phyloP scores from a whole-genome alignment of 2,797 vertebrate genomes.

The Micropoecilia bifurca region DNA sequence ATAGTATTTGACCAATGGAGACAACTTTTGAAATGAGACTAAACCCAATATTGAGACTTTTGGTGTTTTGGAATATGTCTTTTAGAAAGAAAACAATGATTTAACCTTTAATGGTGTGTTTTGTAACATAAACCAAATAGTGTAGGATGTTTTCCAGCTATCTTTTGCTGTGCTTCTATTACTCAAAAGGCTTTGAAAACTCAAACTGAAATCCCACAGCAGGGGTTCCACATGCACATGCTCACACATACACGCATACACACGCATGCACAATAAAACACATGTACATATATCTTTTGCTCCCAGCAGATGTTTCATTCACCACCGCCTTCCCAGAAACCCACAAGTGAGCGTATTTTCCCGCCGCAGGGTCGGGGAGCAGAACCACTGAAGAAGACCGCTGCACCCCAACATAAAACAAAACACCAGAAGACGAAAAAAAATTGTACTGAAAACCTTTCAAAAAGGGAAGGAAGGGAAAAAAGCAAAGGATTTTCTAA shows the following conservation, averaged over 20 bases:
- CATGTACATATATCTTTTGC: slow-evolving; percentile 75
- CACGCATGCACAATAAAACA: slow-evolving; percentile 63
- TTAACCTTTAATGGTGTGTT: not conserved
- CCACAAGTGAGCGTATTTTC: slow-evolving; percentile 88
- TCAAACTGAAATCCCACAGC: slow-evolving; percentile 61
- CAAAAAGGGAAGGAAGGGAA: slow-evolving; percentile 79
- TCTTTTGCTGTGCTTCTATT: slow-evolving; percentile 41
- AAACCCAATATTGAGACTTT: too few relatives aligned
- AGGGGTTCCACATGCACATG: slow-evolving; percentile 50
- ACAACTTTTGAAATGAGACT: too few relatives aligned
- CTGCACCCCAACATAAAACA: slow-evolving; percentile 87
- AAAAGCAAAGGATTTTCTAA: slow-evolving; percentile 88
- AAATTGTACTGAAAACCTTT: slow-evolving; percentile 81
- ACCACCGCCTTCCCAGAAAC: slow-evolving; percentile 84
- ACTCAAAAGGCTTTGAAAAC: slow-evolving; percentile 56
- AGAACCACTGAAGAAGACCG: slow-evolving; percentile 85
- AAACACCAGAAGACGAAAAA: slow-evolving; percentile 77
- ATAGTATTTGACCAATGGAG: too few relatives aligned
- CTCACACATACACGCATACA: slow-evolving; percentile 33
- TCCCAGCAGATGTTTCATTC: slow-evolving; percentile 86
- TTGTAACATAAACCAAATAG: slow-evolving; percentile 4
- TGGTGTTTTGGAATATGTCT: not conserved
- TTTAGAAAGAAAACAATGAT: too few relatives aligned
- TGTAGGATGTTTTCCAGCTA: slow-evolving; percentile 15
- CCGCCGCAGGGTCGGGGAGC: slow-evolving; percentile 85